phyloP scores from a whole-genome alignment of 2,113 vertebrate genomes.

The Dasyprocta punctata region DNA sequence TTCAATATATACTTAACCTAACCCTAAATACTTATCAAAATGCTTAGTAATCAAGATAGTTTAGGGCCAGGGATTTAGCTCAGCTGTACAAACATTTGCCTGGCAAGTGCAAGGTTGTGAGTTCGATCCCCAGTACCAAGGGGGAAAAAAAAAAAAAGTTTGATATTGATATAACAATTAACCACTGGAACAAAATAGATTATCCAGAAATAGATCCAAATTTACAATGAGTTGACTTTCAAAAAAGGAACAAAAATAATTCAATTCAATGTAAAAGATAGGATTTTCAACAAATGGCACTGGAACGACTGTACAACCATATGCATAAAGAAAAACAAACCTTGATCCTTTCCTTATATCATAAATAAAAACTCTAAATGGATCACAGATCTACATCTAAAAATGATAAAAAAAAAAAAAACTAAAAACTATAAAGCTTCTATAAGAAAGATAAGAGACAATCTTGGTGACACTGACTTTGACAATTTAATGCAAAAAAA shows the following conservation, averaged over 20 bases:
- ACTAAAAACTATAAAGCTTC: neutral
- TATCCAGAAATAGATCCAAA: neutral
- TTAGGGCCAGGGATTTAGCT: no score
- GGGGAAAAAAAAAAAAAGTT: neutral
- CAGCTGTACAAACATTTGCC: no score
- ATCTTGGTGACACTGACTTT: neutral
- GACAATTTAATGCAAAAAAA: neutral
- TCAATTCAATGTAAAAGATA: neutral
- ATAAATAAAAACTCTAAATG: neutral
- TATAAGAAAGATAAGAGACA: neutral
- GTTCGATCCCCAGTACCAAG: no score
- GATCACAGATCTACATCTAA: neutral
- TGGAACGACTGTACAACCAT: neutral
- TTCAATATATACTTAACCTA: neutral
- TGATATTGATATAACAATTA: neutral
- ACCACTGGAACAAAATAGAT: neutral
- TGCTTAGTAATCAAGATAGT: neutral
- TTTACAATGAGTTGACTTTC: neutral
- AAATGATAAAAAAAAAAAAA: neutral
- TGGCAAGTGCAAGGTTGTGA: no score
- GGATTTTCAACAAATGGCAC: neutral
- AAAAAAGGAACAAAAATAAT: neutral
- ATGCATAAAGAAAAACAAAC: neutral
- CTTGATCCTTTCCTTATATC: neutral
- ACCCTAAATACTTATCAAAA: constrained; percentile 31